These are phyloP conservation scores for Egretta garzetta DNA, from an alignment of 2,113 vertebrate species.

Conservation along the genomic window DNA sequence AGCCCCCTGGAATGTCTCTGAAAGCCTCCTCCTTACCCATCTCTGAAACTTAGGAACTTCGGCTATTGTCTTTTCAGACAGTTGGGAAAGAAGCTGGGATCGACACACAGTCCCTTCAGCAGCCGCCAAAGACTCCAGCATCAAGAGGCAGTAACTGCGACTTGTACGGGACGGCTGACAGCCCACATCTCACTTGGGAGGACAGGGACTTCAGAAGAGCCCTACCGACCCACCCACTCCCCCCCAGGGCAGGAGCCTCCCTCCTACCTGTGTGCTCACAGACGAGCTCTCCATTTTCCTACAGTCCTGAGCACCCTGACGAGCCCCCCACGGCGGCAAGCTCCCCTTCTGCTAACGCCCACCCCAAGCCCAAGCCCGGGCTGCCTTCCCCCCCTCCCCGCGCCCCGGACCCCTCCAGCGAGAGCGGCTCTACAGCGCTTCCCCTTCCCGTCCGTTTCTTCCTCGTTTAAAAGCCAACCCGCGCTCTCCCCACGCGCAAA, in stretches of 20 bases:
- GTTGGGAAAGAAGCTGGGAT: background rate
- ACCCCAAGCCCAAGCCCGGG: background rate
- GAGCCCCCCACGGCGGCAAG: background rate
- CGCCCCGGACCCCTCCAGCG: background rate
- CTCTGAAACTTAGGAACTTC: background rate
- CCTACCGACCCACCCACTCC: background rate
- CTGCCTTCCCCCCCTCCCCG: background rate
- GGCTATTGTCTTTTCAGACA: background rate
- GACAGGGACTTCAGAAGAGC: background rate
- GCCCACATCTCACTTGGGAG: background rate
- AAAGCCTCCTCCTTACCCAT: background rate
- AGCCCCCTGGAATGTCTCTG: background rate
- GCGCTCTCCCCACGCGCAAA: background rate
- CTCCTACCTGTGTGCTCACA: background rate
- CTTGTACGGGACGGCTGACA: background rate
- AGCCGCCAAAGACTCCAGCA: background rate
- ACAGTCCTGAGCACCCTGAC: background rate
- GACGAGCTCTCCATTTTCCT: background rate
- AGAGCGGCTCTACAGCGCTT: background rate
- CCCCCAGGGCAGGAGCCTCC: background rate
- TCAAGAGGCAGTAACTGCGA: background rate
- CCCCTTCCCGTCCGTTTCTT: background rate
- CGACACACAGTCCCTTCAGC: too few species aligned
- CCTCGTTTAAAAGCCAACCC: background rate
- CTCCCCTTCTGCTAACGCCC: background rate